Base-by-base conservation (phyloP, 2,888 invertebrate genomes). In the Melipona bicolor region DNA sequence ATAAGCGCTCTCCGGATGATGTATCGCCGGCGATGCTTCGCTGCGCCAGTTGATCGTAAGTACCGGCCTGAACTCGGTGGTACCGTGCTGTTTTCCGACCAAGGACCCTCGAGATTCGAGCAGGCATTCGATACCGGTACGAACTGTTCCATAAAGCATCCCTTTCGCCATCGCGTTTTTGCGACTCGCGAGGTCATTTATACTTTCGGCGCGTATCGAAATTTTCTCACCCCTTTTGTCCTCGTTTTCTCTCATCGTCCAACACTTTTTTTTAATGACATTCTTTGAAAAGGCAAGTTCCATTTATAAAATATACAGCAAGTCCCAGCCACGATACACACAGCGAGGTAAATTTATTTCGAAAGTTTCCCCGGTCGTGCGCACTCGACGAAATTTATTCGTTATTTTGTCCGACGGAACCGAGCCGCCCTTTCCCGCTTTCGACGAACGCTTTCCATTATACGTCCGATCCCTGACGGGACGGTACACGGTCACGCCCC, bases 1-100 rank as follows among this genome's bases (percentile, higher is more conserved):
- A 92, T 92, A 92, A 90, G 89, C 89, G 79, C 79, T 79, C 85
- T 80, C 81, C 77, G 91, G 91, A 92, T 92, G 92, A 92, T 92
- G 91, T 91, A 92, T 91, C 90, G 90, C 84, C 79, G 82, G 89
- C 89, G 88, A 91, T 90, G 91, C 87, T 88, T 86, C 84, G 90
- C 83, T 88, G 88, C 88, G 85, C 89, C 87, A 81, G 86, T 89
- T 86, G 90, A 91, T 91, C 91, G 91, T 88, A 88, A 86, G 87
- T 85, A 82, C 83, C 86, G 77, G 70, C 78, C 76, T 81, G 59
- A 83, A 84, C 54, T 70, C 71, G 85, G 84, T 71, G 85, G 84
- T 85, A 69, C 77, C 74, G 77, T 65, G 68, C 83, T 71, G 85
- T 87, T 87, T 87, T 86, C 77, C 77, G 80, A 78, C 76, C 54